Base-by-base conservation (phyloP, 2,797 vertebrate species). In the Oryzias sinensis region DNA sequence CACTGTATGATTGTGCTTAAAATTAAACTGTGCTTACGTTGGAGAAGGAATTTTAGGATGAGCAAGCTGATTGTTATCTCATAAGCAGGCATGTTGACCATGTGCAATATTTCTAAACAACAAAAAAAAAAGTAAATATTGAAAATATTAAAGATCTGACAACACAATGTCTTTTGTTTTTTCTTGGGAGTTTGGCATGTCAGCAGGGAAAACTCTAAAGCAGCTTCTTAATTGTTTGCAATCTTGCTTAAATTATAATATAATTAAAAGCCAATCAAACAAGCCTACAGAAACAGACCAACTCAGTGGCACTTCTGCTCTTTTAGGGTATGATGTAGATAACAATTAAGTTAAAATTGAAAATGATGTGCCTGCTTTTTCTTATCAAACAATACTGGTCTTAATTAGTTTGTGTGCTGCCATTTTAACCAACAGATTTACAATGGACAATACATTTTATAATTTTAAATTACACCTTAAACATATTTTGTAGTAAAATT, bases 31-130 rank as follows among this genome's bases (percentile, higher is more conserved):
- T 92, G 86, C 86, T 91, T 90, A 89, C 80, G 84, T 90, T 87
- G 88, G 87, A 90, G 90, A 91, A 91, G 89, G 87, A 91, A 86
- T 84, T 88, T 88, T 87, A 85, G 88, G 82, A 88, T 85, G 89
- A 90, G 88, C 85, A 67, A 85, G 74, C 74, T 89, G 91, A 91
- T 89, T 90, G 81, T 86, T 77, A 88, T 88, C 89, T 91, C 89
- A 89, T 88, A 87, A 91, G 85, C 88, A 89, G 91, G 91, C 92
- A 93, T 93, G 91, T 91, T 92, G 92, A 93, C 88, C 91, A 93
- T 93, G 91, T 93, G 91, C 91, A 93, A 93, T 93, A 93, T 93
- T 93, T 93, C 91, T 92, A 93, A 91, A 91, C 85, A 79, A 91
- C 84, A 90, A 86, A 22, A 66, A 82, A 86, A 76, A 77, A 80